Conservation (phyloP, 1,140 invertebrate genomes). For the Plutomurus gul region DNA sequence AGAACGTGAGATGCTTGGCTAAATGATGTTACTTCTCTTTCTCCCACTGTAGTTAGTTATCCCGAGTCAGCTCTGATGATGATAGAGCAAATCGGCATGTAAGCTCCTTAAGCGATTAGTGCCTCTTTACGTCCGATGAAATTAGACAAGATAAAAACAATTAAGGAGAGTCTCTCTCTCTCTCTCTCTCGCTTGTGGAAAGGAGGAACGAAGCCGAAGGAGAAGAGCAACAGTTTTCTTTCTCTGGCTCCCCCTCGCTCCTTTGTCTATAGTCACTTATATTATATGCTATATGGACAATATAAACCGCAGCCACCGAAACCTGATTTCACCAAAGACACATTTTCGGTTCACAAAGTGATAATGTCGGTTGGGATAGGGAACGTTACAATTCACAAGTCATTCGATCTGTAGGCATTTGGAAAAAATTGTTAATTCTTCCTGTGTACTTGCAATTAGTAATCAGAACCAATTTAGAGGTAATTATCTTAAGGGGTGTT, state of each 20-base stretch:
- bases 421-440: too few relatives aligned
- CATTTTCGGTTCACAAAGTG: too few relatives aligned
- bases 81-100: constrained; percentile 49
- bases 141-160: constrained; percentile 53
- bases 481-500: too few relatives aligned
- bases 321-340: too few relatives aligned
- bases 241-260: not conserved
- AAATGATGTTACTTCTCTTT: constrained; percentile 33
- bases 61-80: not conserved
- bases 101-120: constrained; percentile 53
- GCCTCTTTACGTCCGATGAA: constrained; percentile 51
- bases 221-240: constrained; percentile 16
- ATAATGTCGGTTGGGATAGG: too few relatives aligned
- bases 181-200: constrained; percentile 36
- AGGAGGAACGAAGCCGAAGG: not conserved
- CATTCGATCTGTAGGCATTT: too few relatives aligned
- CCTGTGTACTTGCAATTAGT: too few relatives aligned
- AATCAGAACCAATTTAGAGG: too few relatives aligned
- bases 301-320: not conserved
- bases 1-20: constrained; percentile 42
- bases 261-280: not conserved
- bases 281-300: too few relatives aligned
- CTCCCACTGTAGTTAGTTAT: not conserved
- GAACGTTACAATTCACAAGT: too few relatives aligned
- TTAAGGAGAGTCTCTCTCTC: constrained; percentile 45